Evolutionary conservation across 2,888 invertebrate species (phyloP).

Genomic region (Amitus sp.): DNA sequence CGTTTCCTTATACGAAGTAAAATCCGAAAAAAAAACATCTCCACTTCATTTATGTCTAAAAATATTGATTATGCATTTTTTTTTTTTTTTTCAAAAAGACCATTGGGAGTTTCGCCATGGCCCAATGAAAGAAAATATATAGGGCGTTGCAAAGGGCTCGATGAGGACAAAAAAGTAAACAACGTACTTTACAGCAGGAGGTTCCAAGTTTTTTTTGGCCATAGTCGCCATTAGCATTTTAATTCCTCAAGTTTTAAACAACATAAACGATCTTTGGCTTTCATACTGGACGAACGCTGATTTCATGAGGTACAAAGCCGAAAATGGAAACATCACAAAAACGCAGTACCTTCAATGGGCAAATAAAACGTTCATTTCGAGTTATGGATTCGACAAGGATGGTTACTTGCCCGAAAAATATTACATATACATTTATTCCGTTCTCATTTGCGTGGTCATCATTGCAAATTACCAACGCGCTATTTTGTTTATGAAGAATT

Average conservation of each 20-base stretch:
- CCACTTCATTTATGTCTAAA: no score
- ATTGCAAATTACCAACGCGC: slow-evolving; percentile 49
- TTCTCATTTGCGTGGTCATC: slow-evolving; percentile 56
- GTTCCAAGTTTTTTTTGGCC: slow-evolving; percentile 69
- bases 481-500: slow-evolving; percentile 44
- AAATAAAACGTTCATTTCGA: slow-evolving; percentile 19
- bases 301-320: background rate
- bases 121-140: no score
- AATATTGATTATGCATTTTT: no score
- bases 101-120: no score
- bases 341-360: slow-evolving; percentile 60
- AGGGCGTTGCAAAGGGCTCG: slow-evolving; percentile 64
- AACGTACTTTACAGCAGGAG: slow-evolving; percentile 67
- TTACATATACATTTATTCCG: slow-evolving; percentile 63
- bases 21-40: no score
- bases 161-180: slow-evolving; percentile 63
- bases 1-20: no score
- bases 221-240: slow-evolving; percentile 68
- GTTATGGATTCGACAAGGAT: slow-evolving; percentile 33
- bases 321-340: slow-evolving; percentile 74
- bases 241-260: slow-evolving; percentile 72
- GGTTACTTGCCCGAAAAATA: slow-evolving; percentile 45
- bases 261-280: slow-evolving; percentile 79
- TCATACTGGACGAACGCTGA: slow-evolving; percentile 72
- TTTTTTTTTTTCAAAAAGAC: no score